phyloP scores from a whole-genome alignment of 1,140 invertebrate genomes.

The Leptonema lineaticorne region DNA sequence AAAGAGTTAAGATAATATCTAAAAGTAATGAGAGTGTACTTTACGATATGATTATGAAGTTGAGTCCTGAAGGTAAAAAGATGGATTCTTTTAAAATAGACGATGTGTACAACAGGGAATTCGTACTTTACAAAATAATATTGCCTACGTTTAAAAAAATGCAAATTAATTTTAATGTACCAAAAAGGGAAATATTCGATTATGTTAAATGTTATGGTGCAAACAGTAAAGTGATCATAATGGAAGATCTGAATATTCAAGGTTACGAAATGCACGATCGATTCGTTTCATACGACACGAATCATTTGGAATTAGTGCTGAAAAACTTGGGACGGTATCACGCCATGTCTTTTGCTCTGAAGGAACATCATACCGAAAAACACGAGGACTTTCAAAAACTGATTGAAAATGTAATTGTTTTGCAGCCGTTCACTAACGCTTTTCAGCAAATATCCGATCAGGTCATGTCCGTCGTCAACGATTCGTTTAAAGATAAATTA shows the following conservation, averaged over 20 bases:
- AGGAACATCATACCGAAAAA: conserved; percentile 48
- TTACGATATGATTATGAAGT: conserved; percentile 44
- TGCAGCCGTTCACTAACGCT: conserved; percentile 4
- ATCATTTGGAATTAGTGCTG: conserved; percentile 52
- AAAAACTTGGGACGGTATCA: conserved; percentile 58
- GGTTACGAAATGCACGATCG: conserved; percentile 54
- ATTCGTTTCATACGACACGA: conserved; percentile 48
- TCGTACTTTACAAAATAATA: conserved; percentile 45
- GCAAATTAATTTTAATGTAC: conserved; percentile 43
- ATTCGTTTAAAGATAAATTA: not conserved
- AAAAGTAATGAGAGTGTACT: not conserved
- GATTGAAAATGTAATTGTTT: not conserved
- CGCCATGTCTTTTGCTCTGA: conserved; percentile 56
- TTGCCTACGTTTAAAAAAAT: conserved; percentile 47
- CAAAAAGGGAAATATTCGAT: conserved; percentile 45
- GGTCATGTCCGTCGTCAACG: conserved; percentile 3
- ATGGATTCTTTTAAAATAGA: conserved; percentile 44
- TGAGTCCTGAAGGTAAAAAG: conserved; percentile 44
- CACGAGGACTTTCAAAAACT: conserved; percentile 43
- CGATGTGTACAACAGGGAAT: conserved; percentile 47
- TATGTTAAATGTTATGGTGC: conserved; percentile 49
- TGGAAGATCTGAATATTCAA: conserved; percentile 55
- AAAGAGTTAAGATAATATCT: conserved; percentile 39
- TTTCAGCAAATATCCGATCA: conserved; percentile 5
- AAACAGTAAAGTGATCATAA: conserved; percentile 49